phyloP scores from a whole-genome alignment of 2,113 vertebrate species.

The Eudyptes chrysolophus region DNA sequence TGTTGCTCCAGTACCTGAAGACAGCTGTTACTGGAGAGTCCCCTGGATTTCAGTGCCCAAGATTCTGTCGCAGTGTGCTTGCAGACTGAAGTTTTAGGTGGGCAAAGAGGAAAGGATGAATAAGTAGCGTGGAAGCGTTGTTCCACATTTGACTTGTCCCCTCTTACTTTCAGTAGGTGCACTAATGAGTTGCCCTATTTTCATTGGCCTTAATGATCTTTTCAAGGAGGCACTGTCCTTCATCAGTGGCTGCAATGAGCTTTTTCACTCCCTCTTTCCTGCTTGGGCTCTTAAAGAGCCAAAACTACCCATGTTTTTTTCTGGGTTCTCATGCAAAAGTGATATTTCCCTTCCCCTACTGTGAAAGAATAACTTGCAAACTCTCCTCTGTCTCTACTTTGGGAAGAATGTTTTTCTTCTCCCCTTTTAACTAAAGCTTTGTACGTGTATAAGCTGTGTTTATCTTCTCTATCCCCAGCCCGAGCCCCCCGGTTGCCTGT shows the following conservation, averaged over 20 bases:
- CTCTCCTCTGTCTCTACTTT: not conserved
- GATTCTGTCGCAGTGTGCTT: not conserved
- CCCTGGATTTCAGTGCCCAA: not conserved
- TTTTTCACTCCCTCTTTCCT: not conserved
- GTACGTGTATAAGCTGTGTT: not conserved
- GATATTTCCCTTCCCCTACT: not conserved
- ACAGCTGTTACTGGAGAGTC: not conserved
- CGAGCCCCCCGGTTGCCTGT: not conserved
- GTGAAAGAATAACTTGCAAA: not conserved
- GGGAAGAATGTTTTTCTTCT: not conserved
- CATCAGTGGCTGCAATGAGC: not conserved
- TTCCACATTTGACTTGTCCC: not conserved
- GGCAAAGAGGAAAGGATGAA: not conserved
- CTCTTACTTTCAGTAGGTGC: not conserved
- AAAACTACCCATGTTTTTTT: not conserved
- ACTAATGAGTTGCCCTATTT: not conserved
- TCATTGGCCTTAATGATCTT: not conserved
- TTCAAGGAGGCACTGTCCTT: not conserved
- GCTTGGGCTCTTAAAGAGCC: not conserved
- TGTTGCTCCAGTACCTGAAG: not conserved
- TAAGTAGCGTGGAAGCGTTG: not conserved
- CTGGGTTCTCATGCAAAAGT: not conserved
- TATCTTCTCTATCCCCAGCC: not conserved
- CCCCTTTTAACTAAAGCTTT: not conserved
- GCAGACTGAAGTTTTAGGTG: not conserved